These are phyloP conservation scores for Empidonax alnorum DNA, from an alignment of 2,113 vertebrate species.

Conservation along the genomic window DNA sequence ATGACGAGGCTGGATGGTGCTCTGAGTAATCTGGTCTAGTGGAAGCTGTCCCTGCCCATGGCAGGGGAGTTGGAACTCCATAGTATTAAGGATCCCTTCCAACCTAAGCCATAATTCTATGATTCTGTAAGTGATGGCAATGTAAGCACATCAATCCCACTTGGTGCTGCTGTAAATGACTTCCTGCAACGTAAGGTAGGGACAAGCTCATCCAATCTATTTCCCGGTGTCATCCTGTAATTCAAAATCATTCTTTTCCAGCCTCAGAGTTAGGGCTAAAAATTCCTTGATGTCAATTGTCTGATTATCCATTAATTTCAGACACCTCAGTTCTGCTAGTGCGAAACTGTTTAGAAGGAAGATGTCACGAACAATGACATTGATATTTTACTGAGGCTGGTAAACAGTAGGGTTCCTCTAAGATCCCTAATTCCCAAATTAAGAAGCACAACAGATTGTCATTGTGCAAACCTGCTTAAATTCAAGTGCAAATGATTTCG, in stretches of 20 bases:
- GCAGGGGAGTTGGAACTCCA: background rate
- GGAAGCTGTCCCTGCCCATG: background rate
- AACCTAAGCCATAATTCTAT: background rate
- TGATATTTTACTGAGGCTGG: background rate
- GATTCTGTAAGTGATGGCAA: background rate
- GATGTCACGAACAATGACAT: background rate
- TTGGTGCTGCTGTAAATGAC: rapidly evolving
- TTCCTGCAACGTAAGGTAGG: background rate
- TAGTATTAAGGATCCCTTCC: background rate
- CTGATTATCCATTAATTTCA: background rate
- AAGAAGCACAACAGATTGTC: background rate
- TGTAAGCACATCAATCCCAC: background rate
- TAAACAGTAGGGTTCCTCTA: conserved; percentile 38
- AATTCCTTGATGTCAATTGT: background rate
- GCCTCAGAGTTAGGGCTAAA: background rate
- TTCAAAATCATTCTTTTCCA: background rate
- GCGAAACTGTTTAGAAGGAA: background rate
- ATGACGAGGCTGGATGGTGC: background rate
- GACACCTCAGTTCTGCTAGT: background rate
- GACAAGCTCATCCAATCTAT: background rate
- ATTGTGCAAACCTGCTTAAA: conserved; percentile 24
- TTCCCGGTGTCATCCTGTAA: background rate
- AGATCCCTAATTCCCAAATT: conserved; percentile 46
- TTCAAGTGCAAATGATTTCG: background rate
- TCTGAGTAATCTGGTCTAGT: background rate